phyloP scores from a whole-genome alignment of 2,113 vertebrate genomes.

The Oryzias celebensis region DNA sequence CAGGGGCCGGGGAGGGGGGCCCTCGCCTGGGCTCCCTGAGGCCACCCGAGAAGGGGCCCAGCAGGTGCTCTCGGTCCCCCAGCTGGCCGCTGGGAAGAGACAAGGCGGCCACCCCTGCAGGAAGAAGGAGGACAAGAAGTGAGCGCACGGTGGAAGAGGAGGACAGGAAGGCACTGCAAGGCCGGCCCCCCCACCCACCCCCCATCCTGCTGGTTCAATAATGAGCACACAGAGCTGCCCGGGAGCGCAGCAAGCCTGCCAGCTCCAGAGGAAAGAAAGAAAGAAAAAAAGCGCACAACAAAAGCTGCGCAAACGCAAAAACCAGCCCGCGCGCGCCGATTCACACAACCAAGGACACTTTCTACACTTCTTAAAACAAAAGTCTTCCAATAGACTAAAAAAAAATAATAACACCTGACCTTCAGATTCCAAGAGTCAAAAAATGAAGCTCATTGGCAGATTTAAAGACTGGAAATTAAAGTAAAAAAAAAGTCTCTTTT shows the following conservation, averaged over 20 bases:
- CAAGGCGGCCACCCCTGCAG: conserved; percentile 81
- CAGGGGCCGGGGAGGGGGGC: conserved; percentile 66
- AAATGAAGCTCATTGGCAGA: no score
- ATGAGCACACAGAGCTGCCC: conserved; percentile 72
- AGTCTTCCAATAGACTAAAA: no score
- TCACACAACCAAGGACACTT: conserved; percentile 1
- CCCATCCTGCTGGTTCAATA: conserved; percentile 74
- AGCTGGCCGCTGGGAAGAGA: conserved; percentile 72
- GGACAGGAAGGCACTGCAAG: conserved; percentile 70
- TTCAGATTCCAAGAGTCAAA: no score
- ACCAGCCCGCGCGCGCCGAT: conserved; percentile 25
- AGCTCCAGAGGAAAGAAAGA: conserved; percentile 37
- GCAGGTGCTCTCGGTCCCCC: conserved; percentile 65
- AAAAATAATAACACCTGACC: no score
- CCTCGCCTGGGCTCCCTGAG: conserved; percentile 72
- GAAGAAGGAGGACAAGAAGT: conserved; percentile 3
- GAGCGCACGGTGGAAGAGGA: conserved; percentile 41
- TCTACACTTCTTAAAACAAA: no score
- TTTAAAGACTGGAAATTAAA: conserved; percentile 1
- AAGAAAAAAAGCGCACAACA: conserved; percentile 15
- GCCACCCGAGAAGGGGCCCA: conserved; percentile 68
- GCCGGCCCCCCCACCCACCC: conserved; percentile 68
- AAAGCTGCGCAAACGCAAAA: conserved; percentile 7
- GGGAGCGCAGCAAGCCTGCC: conserved; percentile 65
- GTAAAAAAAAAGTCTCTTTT: neutral